These are phyloP conservation scores for Dicyrtoma fusca DNA, from an alignment of 2,888 invertebrate species.

Conservation along the genomic window DNA sequence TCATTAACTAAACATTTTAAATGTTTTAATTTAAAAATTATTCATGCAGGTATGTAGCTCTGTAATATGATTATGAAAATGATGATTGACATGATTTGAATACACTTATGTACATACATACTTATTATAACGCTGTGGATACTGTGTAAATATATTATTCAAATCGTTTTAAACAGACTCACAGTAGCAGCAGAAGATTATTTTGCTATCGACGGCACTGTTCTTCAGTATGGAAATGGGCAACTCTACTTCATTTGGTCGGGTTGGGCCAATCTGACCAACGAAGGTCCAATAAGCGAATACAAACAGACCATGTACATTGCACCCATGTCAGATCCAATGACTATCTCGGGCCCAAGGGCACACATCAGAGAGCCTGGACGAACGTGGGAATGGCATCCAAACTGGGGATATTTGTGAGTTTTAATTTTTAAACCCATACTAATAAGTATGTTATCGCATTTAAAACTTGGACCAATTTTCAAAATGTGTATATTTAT, in stretches of 20 bases:
- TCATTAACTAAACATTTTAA: no score
- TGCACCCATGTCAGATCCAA: slow-evolving; percentile 49
- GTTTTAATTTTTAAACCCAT: no score
- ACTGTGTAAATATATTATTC: no score
- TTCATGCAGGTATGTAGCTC: no score
- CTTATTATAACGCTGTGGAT: no score
- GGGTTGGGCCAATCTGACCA: slow-evolving; percentile 42
- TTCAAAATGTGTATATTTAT: no score
- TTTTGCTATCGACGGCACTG: slow-evolving; percentile 29
- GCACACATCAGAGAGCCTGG: slow-evolving; percentile 43
- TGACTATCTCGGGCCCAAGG: slow-evolving; percentile 46
- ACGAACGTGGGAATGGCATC: slow-evolving; percentile 46
- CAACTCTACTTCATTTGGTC: slow-evolving; percentile 50
- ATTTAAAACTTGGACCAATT: no score
- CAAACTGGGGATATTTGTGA: slow-evolving; percentile 28
- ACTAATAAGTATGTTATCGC: no score
- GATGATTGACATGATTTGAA: no score
- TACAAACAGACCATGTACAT: slow-evolving; percentile 54
- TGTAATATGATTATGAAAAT: no score
- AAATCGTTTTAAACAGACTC: neutral
- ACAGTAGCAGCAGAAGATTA: slow-evolving; percentile 22
- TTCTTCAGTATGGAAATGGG: slow-evolving; percentile 40
- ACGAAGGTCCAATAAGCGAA: slow-evolving; percentile 33
- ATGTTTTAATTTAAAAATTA: no score
- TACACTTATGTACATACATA: no score